Conservation (phyloP, 2,113 vertebrate genomes). For the Eulacestoma nigropectus region DNA sequence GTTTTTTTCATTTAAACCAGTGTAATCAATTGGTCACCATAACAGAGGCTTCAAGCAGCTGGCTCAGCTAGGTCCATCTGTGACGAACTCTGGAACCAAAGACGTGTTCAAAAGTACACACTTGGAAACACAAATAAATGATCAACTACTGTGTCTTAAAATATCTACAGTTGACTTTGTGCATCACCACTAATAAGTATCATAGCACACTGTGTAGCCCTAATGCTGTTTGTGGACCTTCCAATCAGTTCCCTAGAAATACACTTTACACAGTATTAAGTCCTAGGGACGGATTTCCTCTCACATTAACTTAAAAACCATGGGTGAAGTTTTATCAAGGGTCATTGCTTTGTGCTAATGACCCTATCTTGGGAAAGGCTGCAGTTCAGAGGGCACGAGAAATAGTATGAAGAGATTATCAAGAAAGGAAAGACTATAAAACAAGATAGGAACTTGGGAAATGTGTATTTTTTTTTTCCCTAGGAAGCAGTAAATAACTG, state of each 20-base stretch:
- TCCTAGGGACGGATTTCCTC: neutral
- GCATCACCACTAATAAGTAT: neutral
- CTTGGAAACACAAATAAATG: neutral
- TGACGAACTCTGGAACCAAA: constrained; percentile 4
- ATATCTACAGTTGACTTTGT: constrained; percentile 17
- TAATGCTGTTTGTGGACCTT: neutral
- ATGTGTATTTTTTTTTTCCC: neutral
- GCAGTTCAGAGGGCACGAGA: neutral
- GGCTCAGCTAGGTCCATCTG: constrained; percentile 17
- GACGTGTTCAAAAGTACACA: constrained; percentile 14
- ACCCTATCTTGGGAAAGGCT: neutral
- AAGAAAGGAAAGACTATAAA: neutral
- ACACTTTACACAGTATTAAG: neutral
- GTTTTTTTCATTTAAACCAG: constrained; percentile 32
- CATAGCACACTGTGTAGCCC: neutral
- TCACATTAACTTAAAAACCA: neutral
- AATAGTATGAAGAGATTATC: neutral
- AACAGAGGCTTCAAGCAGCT: constrained; percentile 21
- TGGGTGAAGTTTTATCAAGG: neutral
- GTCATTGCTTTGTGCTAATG: neutral
- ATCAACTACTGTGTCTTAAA: constrained; percentile 3
- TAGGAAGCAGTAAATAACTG: neutral
- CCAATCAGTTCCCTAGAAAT: neutral
- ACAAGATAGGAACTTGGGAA: neutral
- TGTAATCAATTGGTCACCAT: constrained; percentile 50